A percentile compares a stretch with the other conserved stretches of the same genome.
Conservation (phyloP, 2,113 vertebrate genomes). For the Pteronura brasiliensis region DNA sequence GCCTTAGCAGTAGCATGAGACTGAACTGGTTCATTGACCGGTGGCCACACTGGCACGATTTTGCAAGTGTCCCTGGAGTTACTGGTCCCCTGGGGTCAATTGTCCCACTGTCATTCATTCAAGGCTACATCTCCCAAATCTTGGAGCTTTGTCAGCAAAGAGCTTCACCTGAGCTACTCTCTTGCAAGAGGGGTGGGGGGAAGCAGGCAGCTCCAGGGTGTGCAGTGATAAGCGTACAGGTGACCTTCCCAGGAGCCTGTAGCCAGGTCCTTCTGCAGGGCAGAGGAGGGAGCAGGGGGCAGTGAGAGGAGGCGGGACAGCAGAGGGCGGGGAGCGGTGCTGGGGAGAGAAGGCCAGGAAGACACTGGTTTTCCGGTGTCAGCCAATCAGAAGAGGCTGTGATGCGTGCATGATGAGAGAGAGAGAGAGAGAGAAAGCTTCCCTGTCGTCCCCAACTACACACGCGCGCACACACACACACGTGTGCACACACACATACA, state of each 20-base stretch:
- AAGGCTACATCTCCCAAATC: fast-evolving
- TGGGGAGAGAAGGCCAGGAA: background rate
- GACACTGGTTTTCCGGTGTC: fast-evolving
- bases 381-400: background rate
- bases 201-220: background rate
- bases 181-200: background rate
- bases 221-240: background rate
- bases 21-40: background rate
- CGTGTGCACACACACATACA: background rate
- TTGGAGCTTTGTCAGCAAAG: background rate
- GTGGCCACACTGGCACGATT: fast-evolving
- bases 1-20: background rate
- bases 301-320: too few relatives aligned
- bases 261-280: background rate
- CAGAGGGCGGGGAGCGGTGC: background rate
- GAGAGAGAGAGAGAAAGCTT: background rate
- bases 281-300: background rate
- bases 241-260: background rate
- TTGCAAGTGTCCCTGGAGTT: background rate
- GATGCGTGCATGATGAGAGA: too few relatives aligned
- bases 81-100: background rate
- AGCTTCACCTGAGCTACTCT: background rate
- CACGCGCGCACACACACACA: background rate
- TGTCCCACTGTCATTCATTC: background rate
- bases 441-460: background rate